Conservation (phyloP, 2,888 invertebrate species). For the Dendrolimus pini region DNA sequence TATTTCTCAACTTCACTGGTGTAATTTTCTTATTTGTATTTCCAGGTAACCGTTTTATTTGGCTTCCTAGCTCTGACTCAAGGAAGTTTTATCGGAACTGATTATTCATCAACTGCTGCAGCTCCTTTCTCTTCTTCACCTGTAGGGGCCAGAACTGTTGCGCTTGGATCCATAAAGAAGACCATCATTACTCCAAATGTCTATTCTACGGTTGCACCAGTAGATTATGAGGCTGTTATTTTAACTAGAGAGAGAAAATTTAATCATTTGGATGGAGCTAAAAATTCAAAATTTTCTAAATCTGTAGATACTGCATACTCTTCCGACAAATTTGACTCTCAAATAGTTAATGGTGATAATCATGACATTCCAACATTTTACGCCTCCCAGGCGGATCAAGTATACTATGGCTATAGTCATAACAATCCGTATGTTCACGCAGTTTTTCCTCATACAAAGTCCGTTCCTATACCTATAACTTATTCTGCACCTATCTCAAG, state of each 20-base stretch:
- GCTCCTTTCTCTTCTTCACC: constrained; percentile 23
- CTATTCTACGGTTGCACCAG: constrained; percentile 13
- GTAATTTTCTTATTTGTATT: constrained; percentile 10
- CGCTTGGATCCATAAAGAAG: no score
- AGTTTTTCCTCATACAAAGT: constrained; percentile 16
- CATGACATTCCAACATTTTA: constrained; percentile 19
- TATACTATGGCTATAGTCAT: constrained; percentile 5
- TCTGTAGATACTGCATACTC: constrained; percentile 19
- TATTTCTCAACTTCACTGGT: neutral
- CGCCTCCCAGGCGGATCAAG: constrained; percentile 12
- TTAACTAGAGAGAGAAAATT: constrained; percentile 23
- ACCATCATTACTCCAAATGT: constrained; percentile 4
- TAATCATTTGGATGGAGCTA: constrained; percentile 17
- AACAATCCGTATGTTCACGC: constrained; percentile 6
- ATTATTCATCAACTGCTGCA: constrained; percentile 20
- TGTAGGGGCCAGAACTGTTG: no score
- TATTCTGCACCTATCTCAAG: constrained; percentile 10
- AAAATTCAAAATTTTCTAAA: constrained; percentile 19
- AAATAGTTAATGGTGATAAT: constrained; percentile 12
- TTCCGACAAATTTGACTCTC: constrained; percentile 20
- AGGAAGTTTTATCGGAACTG: constrained; percentile 21
- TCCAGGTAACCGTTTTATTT: constrained; percentile 30
- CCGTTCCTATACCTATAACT: constrained; percentile 13
- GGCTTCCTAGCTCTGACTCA: constrained; percentile 21
- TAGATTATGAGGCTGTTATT: constrained; percentile 23